Base-by-base conservation (phyloP, 2,888 invertebrate genomes). In the Acleris holmiana region DNA sequence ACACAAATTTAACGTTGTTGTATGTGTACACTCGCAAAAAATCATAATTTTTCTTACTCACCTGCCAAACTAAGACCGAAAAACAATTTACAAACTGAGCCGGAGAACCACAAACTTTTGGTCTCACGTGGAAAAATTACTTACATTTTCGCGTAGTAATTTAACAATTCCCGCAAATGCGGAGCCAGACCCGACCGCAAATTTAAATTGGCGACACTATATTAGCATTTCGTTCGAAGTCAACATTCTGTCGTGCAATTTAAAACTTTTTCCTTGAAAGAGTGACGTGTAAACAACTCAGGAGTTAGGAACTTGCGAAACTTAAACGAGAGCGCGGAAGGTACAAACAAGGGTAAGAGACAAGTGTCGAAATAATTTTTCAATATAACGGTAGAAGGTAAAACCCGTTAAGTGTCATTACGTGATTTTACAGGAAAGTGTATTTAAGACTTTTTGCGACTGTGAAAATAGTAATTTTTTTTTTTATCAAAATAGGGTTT, bases 181-280 rank as follows among this genome's bases (percentile, higher is more conserved):
- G 21, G 15, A 5, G 53, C 21, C 23, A 13, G 21, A 4, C 6
- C 10, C 15, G 47, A 23, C 29, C 53, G 61, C 53, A 47, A n/a
- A 17, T 23, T 25, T 40, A 61, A 54, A 4, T 61, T 54, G 61
- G 61, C 17, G 17, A 29, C 13, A 29, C 21, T 19, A 17, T 44
- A 53, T 46, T 53, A 53, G 41, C 44, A 44, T 44, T 44, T 44
- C 17, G n/a, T 29, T 19, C 18, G 35, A 29, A 56, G 50, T 17
- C 62, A 21, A 46, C 50, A 35, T 46, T 51, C 57, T 51, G 50
- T 40, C 46, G 46, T n/a, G 44, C 51, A 58, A 58, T 64, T 64
- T 64, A 48, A 57, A 57, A 25, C 25, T 53, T 64, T 53, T 64
- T 41, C 46, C 56, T 51, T 25, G 19, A 18, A 25, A 56, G 29